Base-by-base conservation (phyloP, 2,888 invertebrate genomes). In the Oscheius onirici region DNA sequence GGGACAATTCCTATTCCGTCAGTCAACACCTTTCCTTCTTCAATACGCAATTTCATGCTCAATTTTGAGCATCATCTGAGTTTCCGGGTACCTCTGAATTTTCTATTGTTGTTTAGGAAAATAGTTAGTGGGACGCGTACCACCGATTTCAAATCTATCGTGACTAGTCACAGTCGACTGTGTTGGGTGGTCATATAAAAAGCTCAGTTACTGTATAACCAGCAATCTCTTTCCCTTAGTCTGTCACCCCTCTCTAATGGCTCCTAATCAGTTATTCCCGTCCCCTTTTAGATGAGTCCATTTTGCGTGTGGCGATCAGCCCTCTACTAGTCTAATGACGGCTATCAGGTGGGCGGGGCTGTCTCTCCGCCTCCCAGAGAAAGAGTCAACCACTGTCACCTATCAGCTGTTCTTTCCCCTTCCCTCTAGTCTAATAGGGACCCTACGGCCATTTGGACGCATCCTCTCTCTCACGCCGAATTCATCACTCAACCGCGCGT, bases 401-500 rank as follows among this genome's bases (percentile, higher is more conserved):
- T 26, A 20, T 46, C 63, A 26, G 26, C n/a, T 49, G 49, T 63
- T 63, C n/a, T 41, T 58, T 20, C 58, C 20, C 46, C n/a, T 49
- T 26, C 46, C 28, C 8, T 28, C 49, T 28, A 49, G 28, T 49
- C 26, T 46, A 46, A 63, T 43, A 44, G 61, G 17, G 24, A 49
- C 24, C 28, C 63, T 26, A 17, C 49, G 28, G 49, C 58, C 34
- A 58, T 41, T 55, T 55, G 26, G 54, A 26, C 28, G 28, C 49
- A 63, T 15, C 49, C 34, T 34, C 34, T 8, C 34, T 26, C 49
- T n/a, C n/a, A n/a, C n/a, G n/a, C n/a, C 49, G 26, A 63, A 63
- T 63, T 63, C 63, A 63, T 63, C 63, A 63, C 63, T 63, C 63
- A 49, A 34, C 49, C 26, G 63, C 26, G 63, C 63, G 63, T 63